Percentiles rank a stretch among this genome's conserved stretches.
phyloP scores from a whole-genome alignment of 1,140 invertebrate species.

The Manduca sexta region DNA sequence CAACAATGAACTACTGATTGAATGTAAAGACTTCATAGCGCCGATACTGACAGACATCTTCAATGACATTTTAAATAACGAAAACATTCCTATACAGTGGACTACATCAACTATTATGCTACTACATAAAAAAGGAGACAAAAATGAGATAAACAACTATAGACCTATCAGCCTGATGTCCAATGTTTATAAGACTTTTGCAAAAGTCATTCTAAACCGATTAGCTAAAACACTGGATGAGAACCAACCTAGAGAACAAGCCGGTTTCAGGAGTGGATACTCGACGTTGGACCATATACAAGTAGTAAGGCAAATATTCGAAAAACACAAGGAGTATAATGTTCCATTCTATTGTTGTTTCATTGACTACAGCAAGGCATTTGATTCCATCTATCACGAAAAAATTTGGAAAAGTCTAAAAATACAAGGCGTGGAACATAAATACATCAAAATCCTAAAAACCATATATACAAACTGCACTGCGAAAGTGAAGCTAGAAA shows the following conservation, averaged over 20 bases:
- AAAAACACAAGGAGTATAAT: neutral
- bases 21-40: no score
- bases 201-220: neutral
- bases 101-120: neutral
- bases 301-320: neutral
- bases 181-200: neutral
- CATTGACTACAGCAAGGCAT: neutral
- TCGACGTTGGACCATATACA: neutral
- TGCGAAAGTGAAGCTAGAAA: conserved; percentile 11
- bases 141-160: neutral
- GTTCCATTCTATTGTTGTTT: neutral
- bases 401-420: neutral
- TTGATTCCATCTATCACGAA: neutral
- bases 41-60: no score
- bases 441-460: conserved; percentile 12
- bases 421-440: neutral
- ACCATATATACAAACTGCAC: conserved; percentile 8
- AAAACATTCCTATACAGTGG: neutral
- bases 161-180: neutral
- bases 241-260: neutral
- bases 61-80: neutral
- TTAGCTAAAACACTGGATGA: neutral
- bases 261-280: neutral
- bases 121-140: neutral
- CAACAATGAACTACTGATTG: no score